Conservation (phyloP, 1,140 invertebrate genomes). For the Drosophila grimshawi region DNA sequence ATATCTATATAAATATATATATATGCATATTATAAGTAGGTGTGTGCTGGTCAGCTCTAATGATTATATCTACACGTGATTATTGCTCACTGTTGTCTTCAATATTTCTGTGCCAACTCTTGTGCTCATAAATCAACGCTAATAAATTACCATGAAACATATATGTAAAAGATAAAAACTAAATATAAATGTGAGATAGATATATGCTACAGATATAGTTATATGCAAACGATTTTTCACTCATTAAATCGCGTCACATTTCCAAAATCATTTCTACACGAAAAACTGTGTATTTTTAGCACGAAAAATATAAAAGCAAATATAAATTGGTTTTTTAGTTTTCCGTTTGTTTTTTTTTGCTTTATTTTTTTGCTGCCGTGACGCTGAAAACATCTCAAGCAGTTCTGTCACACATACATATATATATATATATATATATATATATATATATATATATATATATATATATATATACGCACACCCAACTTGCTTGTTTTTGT, state of each 20-base stretch:
- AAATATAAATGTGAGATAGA: slow-evolving; percentile 40
- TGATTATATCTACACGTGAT: slow-evolving; percentile 47
- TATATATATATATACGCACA: slow-evolving; percentile 3
- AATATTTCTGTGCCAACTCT: slow-evolving; percentile 1
- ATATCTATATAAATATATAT: slow-evolving; percentile 26
- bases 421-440: background rate
- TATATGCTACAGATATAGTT: slow-evolving; percentile 3
- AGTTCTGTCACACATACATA: slow-evolving; percentile 14
- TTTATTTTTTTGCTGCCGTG: background rate
- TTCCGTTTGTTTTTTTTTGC: slow-evolving; percentile 16
- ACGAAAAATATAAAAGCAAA: slow-evolving; percentile 15
- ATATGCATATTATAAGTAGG: background rate
- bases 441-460: background rate
- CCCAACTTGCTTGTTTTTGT: slow-evolving; percentile 1
- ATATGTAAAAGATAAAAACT: slow-evolving; percentile 15
- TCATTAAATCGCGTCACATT: slow-evolving; percentile 76
- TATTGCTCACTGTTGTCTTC: slow-evolving; percentile 27
- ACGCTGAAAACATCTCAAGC: slow-evolving; percentile 25
- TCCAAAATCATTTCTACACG: slow-evolving; percentile 50
- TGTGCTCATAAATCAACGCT: slow-evolving; percentile 28
- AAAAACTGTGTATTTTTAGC: slow-evolving; percentile 35
- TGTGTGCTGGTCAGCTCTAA: slow-evolving; percentile 16
- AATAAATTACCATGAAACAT: slow-evolving; percentile 24
- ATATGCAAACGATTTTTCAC: slow-evolving; percentile 35
- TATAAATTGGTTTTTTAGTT: slow-evolving; percentile 32